A percentile compares a stretch with the other conserved stretches of the same genome.
Evolutionary conservation across 2,113 vertebrate species (phyloP).

Genomic region (Pandion haliaetus): DNA sequence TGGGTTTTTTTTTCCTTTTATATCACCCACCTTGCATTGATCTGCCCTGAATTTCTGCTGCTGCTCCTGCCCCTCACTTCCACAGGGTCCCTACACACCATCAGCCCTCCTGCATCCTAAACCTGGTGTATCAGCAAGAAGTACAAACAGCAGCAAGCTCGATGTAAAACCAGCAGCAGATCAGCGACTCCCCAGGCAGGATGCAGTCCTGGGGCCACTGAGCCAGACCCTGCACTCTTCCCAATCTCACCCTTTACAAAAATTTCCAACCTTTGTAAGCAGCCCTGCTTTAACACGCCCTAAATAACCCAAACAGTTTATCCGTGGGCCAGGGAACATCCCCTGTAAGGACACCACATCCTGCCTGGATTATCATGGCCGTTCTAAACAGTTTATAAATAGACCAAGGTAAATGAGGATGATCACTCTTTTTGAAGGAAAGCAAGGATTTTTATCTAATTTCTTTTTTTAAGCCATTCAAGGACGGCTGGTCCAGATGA

Average conservation of each 20-base stretch:
- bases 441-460: neutral
- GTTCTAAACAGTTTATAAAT: slow-evolving; percentile 60
- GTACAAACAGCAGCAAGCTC: neutral
- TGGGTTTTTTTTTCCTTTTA: neutral
- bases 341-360: neutral
- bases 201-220: fast-evolving
- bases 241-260: neutral
- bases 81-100: fast-evolving
- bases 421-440: neutral
- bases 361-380: neutral
- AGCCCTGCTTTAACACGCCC: neutral
- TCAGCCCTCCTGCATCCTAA: neutral
- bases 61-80: neutral
- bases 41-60: neutral
- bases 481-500: fast-evolving
- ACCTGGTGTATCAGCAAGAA: too few relatives aligned
- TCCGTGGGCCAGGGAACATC: neutral
- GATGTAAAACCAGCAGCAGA: neutral
- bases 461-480: neutral
- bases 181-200: neutral
- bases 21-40: neutral
- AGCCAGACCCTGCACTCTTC: neutral
- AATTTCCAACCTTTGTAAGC: neutral
- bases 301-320: slow-evolving; percentile 61
- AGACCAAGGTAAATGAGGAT: neutral